A percentile compares a stretch with the other conserved stretches of the same genome.
These are phyloP conservation scores for Gonioctena quinquepunctata DNA, from an alignment of 1,140 invertebrate species.

Conservation along the genomic window DNA sequence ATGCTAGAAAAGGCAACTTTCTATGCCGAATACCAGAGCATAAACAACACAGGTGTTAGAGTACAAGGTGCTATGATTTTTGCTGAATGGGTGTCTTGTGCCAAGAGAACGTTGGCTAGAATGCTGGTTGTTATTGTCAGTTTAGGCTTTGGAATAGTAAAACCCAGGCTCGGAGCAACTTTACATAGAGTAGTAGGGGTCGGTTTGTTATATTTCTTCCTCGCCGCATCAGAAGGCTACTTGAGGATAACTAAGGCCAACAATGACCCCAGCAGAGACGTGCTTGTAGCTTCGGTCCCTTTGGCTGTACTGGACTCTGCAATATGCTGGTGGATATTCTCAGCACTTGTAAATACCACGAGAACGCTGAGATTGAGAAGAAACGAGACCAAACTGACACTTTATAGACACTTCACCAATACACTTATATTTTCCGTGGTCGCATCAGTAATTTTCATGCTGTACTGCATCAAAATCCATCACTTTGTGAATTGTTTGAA, in stretches of 20 bases:
- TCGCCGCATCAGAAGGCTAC: constrained; percentile 83
- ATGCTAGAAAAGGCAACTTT: constrained; percentile 87
- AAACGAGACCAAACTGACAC: constrained; percentile 85
- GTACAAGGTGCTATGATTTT: constrained; percentile 72
- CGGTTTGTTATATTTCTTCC: constrained; percentile 78
- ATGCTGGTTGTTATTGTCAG: constrained; percentile 94
- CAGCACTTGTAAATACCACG: constrained; percentile 86
- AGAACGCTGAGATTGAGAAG: constrained; percentile 81
- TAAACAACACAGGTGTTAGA: constrained; percentile 75
- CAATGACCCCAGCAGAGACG: constrained; percentile 66
- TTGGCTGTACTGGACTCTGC: constrained; percentile 73
- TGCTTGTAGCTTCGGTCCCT: constrained; percentile 75
- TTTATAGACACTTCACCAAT: constrained; percentile 93
- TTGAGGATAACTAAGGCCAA: constrained; percentile 74
- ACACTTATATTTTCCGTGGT: constrained; percentile 88
- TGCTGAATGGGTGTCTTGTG: constrained; percentile 87
- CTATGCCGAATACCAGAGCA: constrained; percentile 84
- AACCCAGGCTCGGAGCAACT: constrained; percentile 84
- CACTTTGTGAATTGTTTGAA: constrained; percentile 44
- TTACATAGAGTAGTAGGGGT: constrained; percentile 84
- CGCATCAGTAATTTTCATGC: constrained; percentile 87
- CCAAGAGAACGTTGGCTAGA: constrained; percentile 85
- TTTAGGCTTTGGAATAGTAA: constrained; percentile 93
- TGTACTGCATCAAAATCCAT: constrained; percentile 81
- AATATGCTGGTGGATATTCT: constrained; percentile 85